Evolutionary conservation across 2,888 invertebrate species (phyloP), one percentile per base, ranked within the genome.

Genomic region (Drosophila nr. perissopoda): DNA sequence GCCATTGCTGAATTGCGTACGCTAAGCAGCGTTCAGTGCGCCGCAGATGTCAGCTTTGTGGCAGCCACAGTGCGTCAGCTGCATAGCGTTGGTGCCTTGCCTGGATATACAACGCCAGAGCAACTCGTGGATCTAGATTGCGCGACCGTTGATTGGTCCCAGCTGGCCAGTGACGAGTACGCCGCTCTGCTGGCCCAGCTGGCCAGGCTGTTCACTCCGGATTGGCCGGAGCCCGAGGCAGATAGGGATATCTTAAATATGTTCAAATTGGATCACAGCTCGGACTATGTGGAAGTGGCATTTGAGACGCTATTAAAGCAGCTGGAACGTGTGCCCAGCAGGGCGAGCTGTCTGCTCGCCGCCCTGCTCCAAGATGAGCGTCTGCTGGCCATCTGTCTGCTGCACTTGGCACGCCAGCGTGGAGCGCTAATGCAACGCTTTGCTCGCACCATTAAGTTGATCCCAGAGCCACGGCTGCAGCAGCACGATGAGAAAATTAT

Each of bases 71-170:
- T 94, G 52, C 78, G 88, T 27, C 68, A 90, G 16, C 63, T 94
- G 7, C 68, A 91, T 25, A 48, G 83, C 11, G 63, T 56, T 6
- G 79, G 91, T 42, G 84, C 91, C 52, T 83, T 94, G 60, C 94
- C 94, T 5, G 93, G 93, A 11, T 90, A 87, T 27, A 86, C 95
- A 36, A 97, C 96, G 0, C 94, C 95, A 25, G 96, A 96, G 90
- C 96, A 95, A 90, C 91, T 96, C n/a, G 89, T 93, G 16, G 93
- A 93, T 42, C 75, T 94, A 2, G 96, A 97, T 91, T 75, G 82
- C 18, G 90, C 89, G 51, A 27, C 66, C 3, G 49, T 78, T 33
- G 76, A 90, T 40, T 93, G 94, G 91, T 64, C 83, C 29, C 76
- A 92, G 33, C 93, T 94, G 42, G 92, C 94, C 6, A 82, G 94